Base-by-base conservation (phyloP, 2,888 invertebrate genomes). In the Harpalus rufipes region DNA sequence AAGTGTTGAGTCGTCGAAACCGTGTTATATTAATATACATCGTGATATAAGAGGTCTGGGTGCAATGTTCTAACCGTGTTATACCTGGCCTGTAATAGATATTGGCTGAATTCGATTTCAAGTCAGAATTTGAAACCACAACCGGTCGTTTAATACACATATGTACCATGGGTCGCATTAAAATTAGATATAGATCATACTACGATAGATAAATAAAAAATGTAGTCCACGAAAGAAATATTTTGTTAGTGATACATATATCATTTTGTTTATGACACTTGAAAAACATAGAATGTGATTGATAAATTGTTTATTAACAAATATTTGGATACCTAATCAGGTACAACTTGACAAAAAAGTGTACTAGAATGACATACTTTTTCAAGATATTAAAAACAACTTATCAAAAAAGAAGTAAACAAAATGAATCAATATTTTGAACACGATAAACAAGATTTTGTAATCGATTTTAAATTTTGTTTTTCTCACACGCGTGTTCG, bases 381-480 rank as follows among this genome's bases (percentile, higher is more conserved):
- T 25, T 32, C 10, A 6, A 16, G 61, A 61, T 61, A 61, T 25
- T 74, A 74, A 74, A 44, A 74, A 74, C 41, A 74, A 74, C 32
- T 68, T 39, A 68, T 68, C 44, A 74, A 74, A 74, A 68, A 44
- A 44, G 18, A 44, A 16, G 41, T 74, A 74, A 68, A 74, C 72
- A 44, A 16, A 74, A 74, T 44, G 44, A 18, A 18, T 74, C 18
- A 74, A 74, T 74, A 74, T 74, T 44, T 74, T 44, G 44, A 18
- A 68, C 12, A 6, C 16, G 51, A 44, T 74, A 74, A 74, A 74
- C 72, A 74, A 68, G 44, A 74, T 74, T 74, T 74, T 44, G 44
- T 74, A 74, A 74, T 74, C 44, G 72, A 74, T 74, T 74, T 74
- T 41, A 44, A 44, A 51, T 74, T 74, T 74, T 74, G 72, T 74